Percentiles rank a stretch among this genome's conserved stretches.
Evolutionary conservation across 2,113 vertebrate genomes (phyloP).

Genomic region (Lycocorax pyrrhopterus): DNA sequence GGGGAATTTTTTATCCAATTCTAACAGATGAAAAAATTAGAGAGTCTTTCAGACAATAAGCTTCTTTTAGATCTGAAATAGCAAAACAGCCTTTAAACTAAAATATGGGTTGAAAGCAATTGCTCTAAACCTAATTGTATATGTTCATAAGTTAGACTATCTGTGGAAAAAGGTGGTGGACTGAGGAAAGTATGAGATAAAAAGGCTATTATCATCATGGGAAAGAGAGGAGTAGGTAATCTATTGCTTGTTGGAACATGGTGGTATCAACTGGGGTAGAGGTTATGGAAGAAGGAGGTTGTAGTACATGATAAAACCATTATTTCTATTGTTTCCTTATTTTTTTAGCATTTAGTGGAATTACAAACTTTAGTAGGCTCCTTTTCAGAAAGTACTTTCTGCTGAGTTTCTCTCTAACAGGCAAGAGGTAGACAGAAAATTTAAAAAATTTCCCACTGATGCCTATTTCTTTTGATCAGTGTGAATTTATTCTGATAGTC

Average conservation of each 20-base stretch:
- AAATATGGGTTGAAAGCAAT: neutral
- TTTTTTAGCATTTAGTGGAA: neutral
- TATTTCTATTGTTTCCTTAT: neutral
- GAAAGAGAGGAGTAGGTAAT: neutral
- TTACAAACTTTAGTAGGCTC: neutral
- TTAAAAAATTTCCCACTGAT: neutral
- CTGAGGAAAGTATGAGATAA: neutral
- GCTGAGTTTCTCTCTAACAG: neutral
- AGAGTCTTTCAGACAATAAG: neutral
- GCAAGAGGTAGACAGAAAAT: neutral
- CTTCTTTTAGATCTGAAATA: neutral
- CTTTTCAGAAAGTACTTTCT: neutral
- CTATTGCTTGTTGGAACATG: neutral
- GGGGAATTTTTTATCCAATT: neutral
- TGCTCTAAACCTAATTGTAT: neutral
- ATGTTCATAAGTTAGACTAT: neutral
- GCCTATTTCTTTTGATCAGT: neutral
- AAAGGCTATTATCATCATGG: neutral
- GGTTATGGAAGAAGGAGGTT: neutral
- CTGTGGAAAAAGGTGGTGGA: neutral
- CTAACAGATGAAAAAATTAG: neutral
- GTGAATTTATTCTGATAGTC: neutral
- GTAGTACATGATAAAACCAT: neutral
- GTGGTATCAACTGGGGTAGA: neutral
- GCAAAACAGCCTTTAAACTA: neutral